Evolutionary conservation across 1,140 invertebrate species (phyloP).

Genomic region (Frieseomelitta varia): DNA sequence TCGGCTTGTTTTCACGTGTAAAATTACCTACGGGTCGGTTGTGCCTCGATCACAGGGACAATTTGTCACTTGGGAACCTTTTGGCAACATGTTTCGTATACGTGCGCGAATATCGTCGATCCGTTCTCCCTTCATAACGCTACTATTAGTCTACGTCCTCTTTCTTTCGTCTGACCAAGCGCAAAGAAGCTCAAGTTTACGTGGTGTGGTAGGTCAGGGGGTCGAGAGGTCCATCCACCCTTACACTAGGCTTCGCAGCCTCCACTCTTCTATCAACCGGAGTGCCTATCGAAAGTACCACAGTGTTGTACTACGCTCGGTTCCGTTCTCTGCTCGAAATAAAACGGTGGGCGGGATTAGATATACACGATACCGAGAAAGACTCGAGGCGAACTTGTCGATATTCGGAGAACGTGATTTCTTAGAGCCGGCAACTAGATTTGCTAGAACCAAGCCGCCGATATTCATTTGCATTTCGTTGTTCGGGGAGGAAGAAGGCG

Average conservation of each 20-base stretch:
- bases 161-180: slow-evolving; percentile 1
- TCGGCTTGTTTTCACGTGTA: no score
- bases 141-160: not conserved
- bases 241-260: slow-evolving; percentile 5
- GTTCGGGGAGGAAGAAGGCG: not conserved
- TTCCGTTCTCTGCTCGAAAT: slow-evolving; percentile 20
- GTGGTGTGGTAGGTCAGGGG: slow-evolving; percentile 57
- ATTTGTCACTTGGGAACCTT: not conserved
- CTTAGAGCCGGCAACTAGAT: no score
- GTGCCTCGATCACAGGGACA: no score
- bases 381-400: not conserved
- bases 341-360: slow-evolving; percentile 29
- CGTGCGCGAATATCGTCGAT: not conserved
- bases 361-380: not conserved
- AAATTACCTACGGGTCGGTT: no score
- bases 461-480: not conserved
- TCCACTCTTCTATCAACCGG: slow-evolving; percentile 20
- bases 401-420: not conserved
- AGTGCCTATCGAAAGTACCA: not conserved
- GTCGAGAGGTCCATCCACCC: slow-evolving; percentile 40
- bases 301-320: not conserved
- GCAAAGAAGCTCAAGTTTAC: slow-evolving; percentile 35
- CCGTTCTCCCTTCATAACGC: not conserved
- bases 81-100: not conserved
- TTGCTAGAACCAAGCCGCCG: not conserved